Percentiles rank a stretch among this genome's conserved stretches.
Evolutionary conservation across 2,888 invertebrate genomes (phyloP).

Genomic region (Caenorhabditis virilis): DNA sequence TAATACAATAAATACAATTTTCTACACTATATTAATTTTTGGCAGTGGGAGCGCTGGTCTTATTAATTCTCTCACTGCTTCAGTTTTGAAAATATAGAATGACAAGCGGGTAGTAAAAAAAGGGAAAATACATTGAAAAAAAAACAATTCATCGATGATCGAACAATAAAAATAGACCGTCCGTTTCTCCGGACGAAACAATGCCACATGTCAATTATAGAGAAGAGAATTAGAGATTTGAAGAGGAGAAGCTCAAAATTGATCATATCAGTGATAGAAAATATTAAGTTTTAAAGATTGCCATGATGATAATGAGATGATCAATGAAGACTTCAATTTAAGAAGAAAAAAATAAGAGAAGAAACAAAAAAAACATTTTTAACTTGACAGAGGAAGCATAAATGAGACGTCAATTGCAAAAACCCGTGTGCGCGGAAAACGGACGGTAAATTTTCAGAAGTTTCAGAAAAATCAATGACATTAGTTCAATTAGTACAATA

Average conservation of each 20-base stretch:
- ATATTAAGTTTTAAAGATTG: slow-evolving; percentile 1
- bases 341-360: slow-evolving; percentile 4
- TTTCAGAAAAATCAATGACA: background rate
- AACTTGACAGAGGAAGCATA: slow-evolving; percentile 11
- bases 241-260: background rate
- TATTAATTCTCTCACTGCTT: too few species aligned
- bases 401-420: slow-evolving; percentile 28
- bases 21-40: too few species aligned
- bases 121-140: too few species aligned
- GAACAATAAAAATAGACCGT: too few species aligned
- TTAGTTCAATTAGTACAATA: background rate
- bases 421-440: slow-evolving; percentile 39
- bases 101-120: too few species aligned
- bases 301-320: slow-evolving; percentile 3
- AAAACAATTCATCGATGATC: too few species aligned
- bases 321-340: background rate
- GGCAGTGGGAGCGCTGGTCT: too few species aligned
- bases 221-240: slow-evolving; percentile 1
- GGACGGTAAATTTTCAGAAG: slow-evolving; percentile 29
- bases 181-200: slow-evolving; percentile 36
- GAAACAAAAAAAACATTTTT: slow-evolving; percentile 3
- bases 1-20: too few species aligned
- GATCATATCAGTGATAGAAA: background rate
- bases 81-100: too few species aligned
- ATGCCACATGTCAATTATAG: slow-evolving; percentile 18